Conservation (phyloP, 2,113 vertebrate species). For the Nibea coibor region DNA sequence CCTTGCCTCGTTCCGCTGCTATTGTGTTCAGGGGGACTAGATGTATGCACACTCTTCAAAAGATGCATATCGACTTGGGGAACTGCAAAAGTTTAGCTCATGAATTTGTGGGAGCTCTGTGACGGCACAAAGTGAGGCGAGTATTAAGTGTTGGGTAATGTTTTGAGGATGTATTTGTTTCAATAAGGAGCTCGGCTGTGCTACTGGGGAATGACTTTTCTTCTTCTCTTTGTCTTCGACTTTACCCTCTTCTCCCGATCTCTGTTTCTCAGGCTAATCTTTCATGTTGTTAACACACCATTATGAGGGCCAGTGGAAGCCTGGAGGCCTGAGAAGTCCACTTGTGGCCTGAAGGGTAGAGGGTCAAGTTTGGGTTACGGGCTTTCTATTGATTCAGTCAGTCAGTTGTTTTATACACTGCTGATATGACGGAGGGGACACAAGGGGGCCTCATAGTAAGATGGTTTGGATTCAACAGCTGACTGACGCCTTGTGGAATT, state of each 20-base stretch:
- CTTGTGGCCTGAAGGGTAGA: not conserved
- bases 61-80: constrained; percentile 69
- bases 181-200: constrained; percentile 40
- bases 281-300: constrained; percentile 27
- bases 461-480: not conserved
- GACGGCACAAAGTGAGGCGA: constrained; percentile 42
- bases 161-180: constrained; percentile 65
- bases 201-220: constrained; percentile 34
- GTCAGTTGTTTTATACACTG: not conserved
- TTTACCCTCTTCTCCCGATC: constrained; percentile 6
- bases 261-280: not conserved
- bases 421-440: not conserved
- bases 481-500: not conserved
- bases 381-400: not conserved
- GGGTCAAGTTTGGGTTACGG: constrained; percentile 9
- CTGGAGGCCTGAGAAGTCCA: constrained; percentile 2
- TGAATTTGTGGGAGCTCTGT: constrained; percentile 48
- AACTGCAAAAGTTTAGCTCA: constrained; percentile 60
- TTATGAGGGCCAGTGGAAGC: not conserved
- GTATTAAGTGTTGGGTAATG: constrained; percentile 54
- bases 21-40: constrained; percentile 64
- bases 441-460: not conserved
- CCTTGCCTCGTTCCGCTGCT: constrained; percentile 46
- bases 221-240: constrained; percentile 42
- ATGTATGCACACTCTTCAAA: constrained; percentile 66